Conservation (phyloP, 2,113 vertebrate genomes). For the Gambusia holbrooki region DNA sequence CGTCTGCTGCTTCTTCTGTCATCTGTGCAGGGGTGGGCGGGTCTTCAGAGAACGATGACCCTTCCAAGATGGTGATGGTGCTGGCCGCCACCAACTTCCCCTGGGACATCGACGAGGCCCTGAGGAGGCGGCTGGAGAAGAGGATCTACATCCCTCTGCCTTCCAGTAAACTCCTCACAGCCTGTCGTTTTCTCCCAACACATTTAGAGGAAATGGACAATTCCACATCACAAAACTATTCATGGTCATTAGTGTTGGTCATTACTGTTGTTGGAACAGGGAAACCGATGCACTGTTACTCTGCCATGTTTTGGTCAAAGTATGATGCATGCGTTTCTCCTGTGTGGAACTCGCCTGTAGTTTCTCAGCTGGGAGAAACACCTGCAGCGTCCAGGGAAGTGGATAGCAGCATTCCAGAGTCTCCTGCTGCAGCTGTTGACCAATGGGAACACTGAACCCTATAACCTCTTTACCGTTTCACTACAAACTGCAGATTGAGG, state of each 20-base stretch:
- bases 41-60: conserved; percentile 92
- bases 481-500: too few relatives aligned
- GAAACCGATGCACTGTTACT: too few relatives aligned
- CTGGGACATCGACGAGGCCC: conserved; percentile 98
- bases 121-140: conserved; percentile 93
- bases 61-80: conserved; percentile 99
- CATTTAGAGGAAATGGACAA: too few relatives aligned
- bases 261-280: too few relatives aligned
- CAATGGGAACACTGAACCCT: too few relatives aligned
- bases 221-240: too few relatives aligned
- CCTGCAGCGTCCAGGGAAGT: background rate
- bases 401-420: too few relatives aligned
- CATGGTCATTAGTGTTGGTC: too few relatives aligned
- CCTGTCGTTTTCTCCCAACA: too few relatives aligned
- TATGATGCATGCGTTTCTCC: background rate
- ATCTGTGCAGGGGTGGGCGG: conserved; percentile 88
- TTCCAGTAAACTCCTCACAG: conserved; percentile 81
- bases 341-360: background rate
- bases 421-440: too few relatives aligned
- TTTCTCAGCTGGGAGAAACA: background rate
- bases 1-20: background rate
- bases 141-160: conserved; percentile 98
- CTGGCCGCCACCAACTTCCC: conserved; percentile 98
- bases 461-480: too few relatives aligned
- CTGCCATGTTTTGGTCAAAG: too few relatives aligned